phyloP scores from a whole-genome alignment of 1,140 invertebrate species.

The Myzus persicae region DNA sequence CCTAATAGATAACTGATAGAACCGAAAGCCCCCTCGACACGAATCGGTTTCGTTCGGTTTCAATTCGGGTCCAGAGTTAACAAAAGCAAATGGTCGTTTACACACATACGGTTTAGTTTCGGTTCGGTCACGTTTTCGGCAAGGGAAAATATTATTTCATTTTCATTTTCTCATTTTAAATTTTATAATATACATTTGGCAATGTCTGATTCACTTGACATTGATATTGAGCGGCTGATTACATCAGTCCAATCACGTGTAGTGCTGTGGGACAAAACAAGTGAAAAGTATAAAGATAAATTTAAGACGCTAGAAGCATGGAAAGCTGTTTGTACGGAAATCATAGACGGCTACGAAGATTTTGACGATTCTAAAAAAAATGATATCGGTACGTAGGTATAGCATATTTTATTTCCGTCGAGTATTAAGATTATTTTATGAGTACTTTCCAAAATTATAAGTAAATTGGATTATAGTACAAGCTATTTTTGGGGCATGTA shows the following conservation, averaged over 20 bases:
- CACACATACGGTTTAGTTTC: not conserved
- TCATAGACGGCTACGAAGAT: too few relatives aligned
- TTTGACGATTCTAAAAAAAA: too few relatives aligned
- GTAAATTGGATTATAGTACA: too few relatives aligned
- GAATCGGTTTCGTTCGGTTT: too few relatives aligned
- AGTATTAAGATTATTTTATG: too few relatives aligned
- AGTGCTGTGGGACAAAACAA: conserved; percentile 21
- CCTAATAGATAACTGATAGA: too few relatives aligned
- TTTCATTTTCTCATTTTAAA: conserved; percentile 1
- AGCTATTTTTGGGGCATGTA: not conserved
- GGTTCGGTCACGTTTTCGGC: not conserved
- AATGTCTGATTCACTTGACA: conserved; percentile 8
- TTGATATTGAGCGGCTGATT: conserved; percentile 1
- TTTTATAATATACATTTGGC: not conserved
- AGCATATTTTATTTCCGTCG: too few relatives aligned
- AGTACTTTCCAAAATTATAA: too few relatives aligned
- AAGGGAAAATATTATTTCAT: conserved; percentile 15
- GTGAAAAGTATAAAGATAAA: not conserved
- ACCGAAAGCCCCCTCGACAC: too few relatives aligned
- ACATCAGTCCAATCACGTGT: conserved; percentile 23
- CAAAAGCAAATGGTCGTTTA: not conserved
- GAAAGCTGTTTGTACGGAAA: conserved; percentile 1
- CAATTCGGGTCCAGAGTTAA: too few relatives aligned
- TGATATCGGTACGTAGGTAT: too few relatives aligned
- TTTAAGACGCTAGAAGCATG: not conserved